Evolutionary conservation across 2,113 vertebrate genomes (phyloP), one percentile per base, ranked within the genome.

Genomic region (Maccullochella peelii): DNA sequence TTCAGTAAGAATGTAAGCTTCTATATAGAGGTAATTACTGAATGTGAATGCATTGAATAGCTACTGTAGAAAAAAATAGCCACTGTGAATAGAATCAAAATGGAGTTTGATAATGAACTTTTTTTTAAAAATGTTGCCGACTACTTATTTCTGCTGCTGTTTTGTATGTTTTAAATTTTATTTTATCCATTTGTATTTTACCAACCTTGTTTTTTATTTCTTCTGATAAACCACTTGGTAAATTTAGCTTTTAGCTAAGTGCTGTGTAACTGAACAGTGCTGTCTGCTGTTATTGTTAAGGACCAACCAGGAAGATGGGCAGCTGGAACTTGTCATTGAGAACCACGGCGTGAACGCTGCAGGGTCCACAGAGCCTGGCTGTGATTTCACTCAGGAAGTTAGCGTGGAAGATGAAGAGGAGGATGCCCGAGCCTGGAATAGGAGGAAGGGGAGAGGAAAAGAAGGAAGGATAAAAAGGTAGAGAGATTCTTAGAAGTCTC

Each of bases 311-410:
- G 94, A 99, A 99, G 88, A 99, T 94, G 69, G 98, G 97, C 87
- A 99, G 96, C 91, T 99, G 98, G 92, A 99, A 99, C 92, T 97
- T 99, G 93, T 99, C 98, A 0, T 99, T 99, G 93, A 99, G 95
- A 88, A 99, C 95, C 67, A 99, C 98, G 8, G 98, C 98, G 78
- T 98, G 98, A 44, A 99, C 98, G 25, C 98, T 97, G 92, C 98
- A 99, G 14, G 97, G 96, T 80, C 98, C 98, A 38, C 97, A 98
- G 54, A 99, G 97, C 59, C 98, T 94, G 73, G 98, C 97, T 50
- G 96, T 77, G 11, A 99, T 96, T 9, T 98, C 96, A 87, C 94
- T 97, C 47, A 95, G 66, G 94, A 99, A 99, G 91, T 98, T 99
- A 70, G 98, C 88, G 23, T 99, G 98, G 90, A 99, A 99, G 94